These are phyloP conservation scores for Nestor notabilis DNA, from an alignment of 2,113 vertebrate genomes.

Conservation along the genomic window DNA sequence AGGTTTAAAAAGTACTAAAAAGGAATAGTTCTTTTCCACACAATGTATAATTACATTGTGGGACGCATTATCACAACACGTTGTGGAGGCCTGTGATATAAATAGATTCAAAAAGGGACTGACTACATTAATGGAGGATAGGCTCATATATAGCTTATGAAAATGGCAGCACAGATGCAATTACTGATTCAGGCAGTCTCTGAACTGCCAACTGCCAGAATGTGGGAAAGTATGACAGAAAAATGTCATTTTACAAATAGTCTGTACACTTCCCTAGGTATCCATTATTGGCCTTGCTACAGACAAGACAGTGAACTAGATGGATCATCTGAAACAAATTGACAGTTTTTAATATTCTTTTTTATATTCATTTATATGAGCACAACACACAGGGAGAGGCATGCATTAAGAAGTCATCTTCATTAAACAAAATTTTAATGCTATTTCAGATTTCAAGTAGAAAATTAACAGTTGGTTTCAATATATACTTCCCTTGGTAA, in stretches of 20 bases:
- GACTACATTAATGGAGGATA: not conserved
- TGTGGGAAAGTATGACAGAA: not conserved
- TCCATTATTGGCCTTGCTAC: not conserved
- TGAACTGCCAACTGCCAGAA: not conserved
- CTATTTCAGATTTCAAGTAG: not conserved
- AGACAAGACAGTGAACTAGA: not conserved
- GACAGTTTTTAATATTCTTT: not conserved
- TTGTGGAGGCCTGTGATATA: not conserved
- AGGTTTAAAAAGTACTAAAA: not conserved
- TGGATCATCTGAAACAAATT: not conserved
- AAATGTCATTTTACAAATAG: not conserved
- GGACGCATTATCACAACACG: not conserved
- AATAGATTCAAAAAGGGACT: not conserved
- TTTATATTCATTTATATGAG: not conserved
- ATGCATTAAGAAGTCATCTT: not conserved
- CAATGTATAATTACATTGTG: not conserved
- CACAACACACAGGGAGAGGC: accelerated
- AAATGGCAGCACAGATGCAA: not conserved
- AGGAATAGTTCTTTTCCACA: not conserved
- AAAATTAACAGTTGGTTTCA: not conserved
- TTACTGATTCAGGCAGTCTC: not conserved
- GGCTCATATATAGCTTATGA: not conserved
- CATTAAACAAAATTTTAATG: not conserved
- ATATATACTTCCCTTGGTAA: not conserved
- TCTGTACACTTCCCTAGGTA: not conserved